A percentile compares a stretch with the other conserved stretches of the same genome.
Conservation (phyloP, 2,888 invertebrate genomes). For the Ophonus ardosiacus region DNA sequence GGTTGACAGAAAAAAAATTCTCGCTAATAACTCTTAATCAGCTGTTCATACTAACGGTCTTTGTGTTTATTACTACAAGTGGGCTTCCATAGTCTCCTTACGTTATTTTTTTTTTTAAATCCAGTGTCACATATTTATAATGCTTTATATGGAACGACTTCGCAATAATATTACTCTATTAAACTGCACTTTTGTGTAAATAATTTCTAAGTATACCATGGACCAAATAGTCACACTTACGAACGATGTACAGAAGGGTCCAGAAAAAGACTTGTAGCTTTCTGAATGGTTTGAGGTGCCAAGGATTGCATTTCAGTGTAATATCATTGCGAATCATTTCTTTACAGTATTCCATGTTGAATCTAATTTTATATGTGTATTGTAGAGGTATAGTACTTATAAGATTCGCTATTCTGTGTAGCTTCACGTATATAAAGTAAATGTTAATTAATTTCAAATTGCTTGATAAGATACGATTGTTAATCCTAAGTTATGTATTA, state of each 20-base stretch:
- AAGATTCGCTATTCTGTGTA: conserved; percentile 52
- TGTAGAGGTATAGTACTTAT: conserved; percentile 56
- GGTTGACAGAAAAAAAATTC: too few species aligned
- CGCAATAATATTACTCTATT: conserved; percentile 31
- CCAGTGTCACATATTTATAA: conserved; percentile 47
- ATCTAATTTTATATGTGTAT: conserved; percentile 59
- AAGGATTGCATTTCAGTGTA: conserved; percentile 43
- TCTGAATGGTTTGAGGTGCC: conserved; percentile 35
- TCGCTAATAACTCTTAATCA: too few species aligned
- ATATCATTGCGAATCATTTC: conserved; percentile 52
- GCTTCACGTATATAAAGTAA: conserved; percentile 57
- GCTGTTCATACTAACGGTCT: too few species aligned
- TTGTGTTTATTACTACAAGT: not conserved
- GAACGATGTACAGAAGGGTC: conserved; percentile 10
- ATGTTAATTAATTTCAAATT: conserved; percentile 49
- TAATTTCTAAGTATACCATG: conserved; percentile 46
- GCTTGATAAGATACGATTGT: conserved; percentile 54
- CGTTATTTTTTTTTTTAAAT: not conserved
- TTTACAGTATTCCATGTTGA: conserved; percentile 58
- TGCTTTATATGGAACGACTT: conserved; percentile 43
- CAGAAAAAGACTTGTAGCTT: conserved; percentile 29
- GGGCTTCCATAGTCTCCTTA: conserved; percentile 53
- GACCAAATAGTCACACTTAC: conserved; percentile 30
- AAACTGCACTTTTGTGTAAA: not conserved
- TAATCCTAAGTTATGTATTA: conserved; percentile 62